phyloP scores from a whole-genome alignment of 2,888 invertebrate species.

The Tenthredo scrophulariae region DNA sequence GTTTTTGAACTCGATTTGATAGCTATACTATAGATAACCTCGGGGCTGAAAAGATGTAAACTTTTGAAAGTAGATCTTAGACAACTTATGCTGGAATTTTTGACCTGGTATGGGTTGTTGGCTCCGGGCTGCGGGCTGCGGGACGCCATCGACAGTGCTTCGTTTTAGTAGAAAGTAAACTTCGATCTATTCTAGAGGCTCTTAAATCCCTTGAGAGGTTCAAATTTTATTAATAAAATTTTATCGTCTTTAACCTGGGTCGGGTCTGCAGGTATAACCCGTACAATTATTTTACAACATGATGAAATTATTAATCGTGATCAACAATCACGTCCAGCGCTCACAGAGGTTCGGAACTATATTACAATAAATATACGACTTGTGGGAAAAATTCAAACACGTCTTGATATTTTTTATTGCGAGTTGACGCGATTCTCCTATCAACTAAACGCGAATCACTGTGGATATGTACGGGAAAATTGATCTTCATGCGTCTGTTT shows the following conservation, averaged over 20 bases:
- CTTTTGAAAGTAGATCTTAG: conserved; percentile 44
- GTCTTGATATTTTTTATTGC: not conserved
- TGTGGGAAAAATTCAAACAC: not conserved
- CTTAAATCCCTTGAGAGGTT: conserved; percentile 28
- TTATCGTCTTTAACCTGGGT: conserved; percentile 35
- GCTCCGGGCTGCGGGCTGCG: conserved; percentile 41
- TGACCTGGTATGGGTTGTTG: conserved; percentile 32
- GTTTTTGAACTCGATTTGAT: conserved; percentile 38
- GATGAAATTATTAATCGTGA: conserved; percentile 25
- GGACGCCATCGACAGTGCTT: conserved; percentile 32
- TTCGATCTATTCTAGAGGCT: conserved; percentile 37
- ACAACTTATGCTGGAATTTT: conserved; percentile 47
- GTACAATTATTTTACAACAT: conserved; percentile 22
- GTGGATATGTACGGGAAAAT: not conserved
- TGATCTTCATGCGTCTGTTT: not conserved
- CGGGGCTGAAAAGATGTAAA: conserved; percentile 44
- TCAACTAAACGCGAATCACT: not conserved
- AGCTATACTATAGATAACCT: conserved; percentile 5
- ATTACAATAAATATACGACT: not conserved
- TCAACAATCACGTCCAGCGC: not conserved
- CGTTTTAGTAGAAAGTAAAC: conserved; percentile 45
- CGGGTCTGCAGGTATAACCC: conserved; percentile 28
- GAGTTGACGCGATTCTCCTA: not conserved
- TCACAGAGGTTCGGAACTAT: not conserved
- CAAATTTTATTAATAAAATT: conserved; percentile 49